Evolutionary conservation across 2,113 vertebrate species (phyloP), one percentile per base, ranked within the genome.

Genomic region (Sclerurus mexicanus): DNA sequence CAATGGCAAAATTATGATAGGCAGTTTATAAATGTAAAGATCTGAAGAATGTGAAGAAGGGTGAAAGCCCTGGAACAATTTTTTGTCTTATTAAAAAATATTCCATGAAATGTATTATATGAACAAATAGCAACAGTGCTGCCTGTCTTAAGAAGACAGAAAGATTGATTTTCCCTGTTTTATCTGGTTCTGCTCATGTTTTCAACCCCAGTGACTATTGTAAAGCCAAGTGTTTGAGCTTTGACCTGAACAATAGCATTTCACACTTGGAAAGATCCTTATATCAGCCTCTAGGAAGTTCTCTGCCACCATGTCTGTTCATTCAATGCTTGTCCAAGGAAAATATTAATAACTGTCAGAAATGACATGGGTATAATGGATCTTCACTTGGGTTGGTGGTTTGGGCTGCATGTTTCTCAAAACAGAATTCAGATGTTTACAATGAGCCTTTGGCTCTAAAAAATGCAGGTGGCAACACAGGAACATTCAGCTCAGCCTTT

Each of bases 81-180:
- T 50, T 56, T 62, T 71, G 5, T 49, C 47, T 5, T 71, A 78
- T 55, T 47, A 7, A 44, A 80, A 82, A 91, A 27, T 91, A 88
- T 90, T 63, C 44, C n/a, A 40, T n/a, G 15, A 75, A 47, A 94
- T 86, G 83, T 91, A 90, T 89, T 74, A 90, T 85, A 28, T 68
- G 76, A 79, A 67, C 30, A 95, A 96, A 74, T 31, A 92, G 55
- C 21, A 84, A 53, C 24, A 78, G 49, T 37, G 24, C 2, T 80
- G 4, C 71, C 94, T 90, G 33, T 52, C 47, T 64, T 68, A 85
- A 87, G 94, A 96, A 40, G 42, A n/a, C 10, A 67, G n/a, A 75
- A 93, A 91, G 89, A 88, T 77, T 90, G 78, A 96, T 96, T 93
- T 96, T 96, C 30, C 62, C 72, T 89, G 46, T 53, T 63, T 67